Evolutionary conservation across 2,797 vertebrate genomes (phyloP), one percentile per base, ranked within the genome.

Genomic region (Sandelia bainsii): DNA sequence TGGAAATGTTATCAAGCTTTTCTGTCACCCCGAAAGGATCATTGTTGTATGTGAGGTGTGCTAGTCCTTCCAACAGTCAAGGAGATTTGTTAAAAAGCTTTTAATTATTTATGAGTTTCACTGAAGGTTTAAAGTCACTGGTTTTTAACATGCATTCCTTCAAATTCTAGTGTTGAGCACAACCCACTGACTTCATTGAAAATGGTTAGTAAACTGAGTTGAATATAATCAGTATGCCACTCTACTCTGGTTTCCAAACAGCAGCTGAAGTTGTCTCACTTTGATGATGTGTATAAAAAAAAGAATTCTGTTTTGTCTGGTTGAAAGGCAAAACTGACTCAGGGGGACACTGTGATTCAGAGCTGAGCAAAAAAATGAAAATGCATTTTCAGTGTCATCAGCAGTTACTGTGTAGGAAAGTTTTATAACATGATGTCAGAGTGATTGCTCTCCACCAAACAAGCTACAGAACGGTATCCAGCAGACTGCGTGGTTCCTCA

Each of bases 281-380:
- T 64, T 68, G 48, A 77, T 71, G 8, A 48, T 75, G 34, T 69
- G 32, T 65, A 54, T 50, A 37, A 23, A 34, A 63, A 63, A 51
- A 59, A 61, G 34, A 59, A 49, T 42, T 67, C 54, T 40, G 45
- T 32, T 44, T 22, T 50, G 40, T 40, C 14, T 13, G 27, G 39
- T 22, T 80, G 49, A 72, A 73, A 81, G 27, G 53, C 69, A 75
- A n/a, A 63, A 62, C n/a, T 58, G 50, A 62, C 14, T 60, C 19
- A 57, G 29, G 14, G 23, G 64, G 53, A 61, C 67, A 54, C 52
- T 64, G 4, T 63, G 46, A 51, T 70, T 72, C 40, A 50, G 12
- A 64, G 66, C 42, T 22, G 42, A 51, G 46, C 23, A 13, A 22
- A 48, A n/a, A 49, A 59, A 8, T 8, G 29, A 62, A 79, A 72